phyloP scores from a whole-genome alignment of 2,888 invertebrate genomes.

The Nesidiocoris tenuis region DNA sequence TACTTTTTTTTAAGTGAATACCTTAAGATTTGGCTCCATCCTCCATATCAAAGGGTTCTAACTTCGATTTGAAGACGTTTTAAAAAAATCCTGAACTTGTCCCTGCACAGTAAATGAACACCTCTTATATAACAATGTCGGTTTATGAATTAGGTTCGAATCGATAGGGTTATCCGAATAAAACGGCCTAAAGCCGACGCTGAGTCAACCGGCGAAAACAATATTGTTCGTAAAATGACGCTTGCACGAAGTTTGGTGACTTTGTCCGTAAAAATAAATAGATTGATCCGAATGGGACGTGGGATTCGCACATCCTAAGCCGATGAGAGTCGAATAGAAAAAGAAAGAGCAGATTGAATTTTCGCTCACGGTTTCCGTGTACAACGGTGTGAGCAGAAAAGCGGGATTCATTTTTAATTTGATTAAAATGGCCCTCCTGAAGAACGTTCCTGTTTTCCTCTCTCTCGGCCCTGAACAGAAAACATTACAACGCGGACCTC shows the following conservation, averaged over 20 bases:
- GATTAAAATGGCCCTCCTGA: neutral
- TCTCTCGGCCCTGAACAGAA: neutral
- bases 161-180: no score
- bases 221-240: neutral
- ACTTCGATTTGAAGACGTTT: no score
- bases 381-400: neutral
- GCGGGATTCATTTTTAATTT: neutral
- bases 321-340: neutral
- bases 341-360: neutral
- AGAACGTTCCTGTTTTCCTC: neutral
- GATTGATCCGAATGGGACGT: neutral
- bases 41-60: no score
- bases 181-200: no score
- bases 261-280: neutral
- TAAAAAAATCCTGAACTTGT: no score
- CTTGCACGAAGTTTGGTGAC: neutral
- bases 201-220: neutral
- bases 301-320: neutral
- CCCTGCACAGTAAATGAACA: no score
- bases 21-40: no score
- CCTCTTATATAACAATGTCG: no score
- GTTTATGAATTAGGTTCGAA: no score
- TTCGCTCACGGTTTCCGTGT: neutral
- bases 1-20: no score
- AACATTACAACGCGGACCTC: neutral